A percentile compares a stretch with the other conserved stretches of the same genome.
Evolutionary conservation across 2,888 invertebrate species (phyloP).

Genomic region (Himalopsyche tibetana): DNA sequence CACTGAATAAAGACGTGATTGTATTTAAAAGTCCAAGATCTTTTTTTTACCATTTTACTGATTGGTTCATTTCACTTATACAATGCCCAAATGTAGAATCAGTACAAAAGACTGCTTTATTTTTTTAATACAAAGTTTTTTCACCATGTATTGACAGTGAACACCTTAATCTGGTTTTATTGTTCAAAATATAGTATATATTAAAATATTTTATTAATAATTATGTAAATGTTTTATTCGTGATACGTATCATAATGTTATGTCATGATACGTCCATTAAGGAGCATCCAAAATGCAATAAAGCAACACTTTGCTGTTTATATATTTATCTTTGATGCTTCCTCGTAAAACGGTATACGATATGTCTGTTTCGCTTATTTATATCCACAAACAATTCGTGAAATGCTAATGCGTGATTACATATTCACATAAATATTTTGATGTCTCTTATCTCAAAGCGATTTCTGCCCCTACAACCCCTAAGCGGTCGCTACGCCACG

Average conservation of each 20-base stretch:
- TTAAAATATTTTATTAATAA: too few relatives aligned
- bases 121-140: too few relatives aligned
- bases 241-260: not conserved
- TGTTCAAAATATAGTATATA: too few relatives aligned
- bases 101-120: too few relatives aligned
- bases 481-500: not conserved
- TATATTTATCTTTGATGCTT: not conserved
- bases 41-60: too few relatives aligned
- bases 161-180: too few relatives aligned
- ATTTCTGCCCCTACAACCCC: constrained; percentile 32
- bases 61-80: too few relatives aligned
- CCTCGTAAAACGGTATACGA: constrained; percentile 4
- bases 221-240: not conserved
- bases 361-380: constrained; percentile 7
- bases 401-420: constrained; percentile 40
- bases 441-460: constrained; percentile 18
- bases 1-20: too few relatives aligned
- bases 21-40: too few relatives aligned
- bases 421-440: constrained; percentile 43
- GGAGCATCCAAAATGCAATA: not conserved
- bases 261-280: not conserved
- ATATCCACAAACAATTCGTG: constrained; percentile 36
- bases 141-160: too few relatives aligned
- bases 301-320: not conserved
- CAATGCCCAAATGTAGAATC: too few relatives aligned